Percentiles rank a stretch among this genome's conserved stretches.
Conservation (phyloP, 2,113 vertebrate species). For the Hippocampus zosterae region DNA sequence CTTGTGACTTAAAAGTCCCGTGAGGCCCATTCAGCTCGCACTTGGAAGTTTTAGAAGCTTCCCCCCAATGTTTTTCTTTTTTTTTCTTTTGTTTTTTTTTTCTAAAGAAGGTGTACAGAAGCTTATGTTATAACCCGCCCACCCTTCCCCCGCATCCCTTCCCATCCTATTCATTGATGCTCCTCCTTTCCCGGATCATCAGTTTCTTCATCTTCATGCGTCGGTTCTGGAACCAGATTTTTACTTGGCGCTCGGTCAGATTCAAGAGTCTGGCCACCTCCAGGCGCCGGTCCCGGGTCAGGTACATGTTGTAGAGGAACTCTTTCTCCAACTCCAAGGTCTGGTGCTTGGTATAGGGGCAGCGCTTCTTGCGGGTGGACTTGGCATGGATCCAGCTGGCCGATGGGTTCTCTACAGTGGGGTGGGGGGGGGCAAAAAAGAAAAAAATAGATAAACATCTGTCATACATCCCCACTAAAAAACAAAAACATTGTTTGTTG, state of each 20-base stretch:
- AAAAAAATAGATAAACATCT: background rate
- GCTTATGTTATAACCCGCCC: constrained; percentile 15
- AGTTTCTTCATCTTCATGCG: constrained; percentile 74
- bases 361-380: constrained; percentile 65
- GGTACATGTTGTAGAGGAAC: constrained; percentile 72
- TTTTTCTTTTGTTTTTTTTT: background rate
- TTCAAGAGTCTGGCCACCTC: constrained; percentile 68
- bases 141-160: constrained; percentile 1
- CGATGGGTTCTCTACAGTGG: constrained; percentile 54
- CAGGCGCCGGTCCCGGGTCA: constrained; percentile 66
- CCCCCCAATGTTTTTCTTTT: background rate
- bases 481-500: too few species aligned
- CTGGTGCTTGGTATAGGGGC: constrained; percentile 69
- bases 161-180: constrained; percentile 45
- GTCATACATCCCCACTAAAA: too few species aligned
- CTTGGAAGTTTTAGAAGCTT: background rate
- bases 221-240: constrained; percentile 73
- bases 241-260: constrained; percentile 68
- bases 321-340: constrained; percentile 72
- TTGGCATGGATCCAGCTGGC: constrained; percentile 68
- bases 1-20: background rate
- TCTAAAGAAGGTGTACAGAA: background rate
- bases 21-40: background rate
- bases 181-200: constrained; percentile 68
- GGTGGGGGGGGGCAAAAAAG: background rate